Percentiles rank a stretch among this genome's conserved stretches.
Conservation (phyloP, 2,113 vertebrate species). For the Sinocyclocheilus rhinocerous region DNA sequence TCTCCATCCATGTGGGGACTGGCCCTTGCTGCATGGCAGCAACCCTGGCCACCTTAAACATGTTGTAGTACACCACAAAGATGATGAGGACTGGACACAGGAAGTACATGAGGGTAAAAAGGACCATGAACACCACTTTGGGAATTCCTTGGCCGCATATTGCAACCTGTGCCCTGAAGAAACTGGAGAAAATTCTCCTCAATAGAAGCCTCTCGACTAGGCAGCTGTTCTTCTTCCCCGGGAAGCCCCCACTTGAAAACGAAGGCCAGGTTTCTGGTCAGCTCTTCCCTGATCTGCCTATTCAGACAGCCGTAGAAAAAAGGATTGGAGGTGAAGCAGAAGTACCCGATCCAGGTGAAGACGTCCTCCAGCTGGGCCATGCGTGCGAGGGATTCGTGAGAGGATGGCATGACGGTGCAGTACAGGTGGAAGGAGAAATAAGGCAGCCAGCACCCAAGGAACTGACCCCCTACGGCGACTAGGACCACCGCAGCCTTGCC, state of each 20-base stretch:
- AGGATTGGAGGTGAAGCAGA: constrained; percentile 96
- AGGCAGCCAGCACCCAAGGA: constrained; percentile 95
- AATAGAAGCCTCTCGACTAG: constrained; percentile 94
- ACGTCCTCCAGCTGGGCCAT: constrained; percentile 83
- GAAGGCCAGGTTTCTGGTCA: constrained; percentile 87
- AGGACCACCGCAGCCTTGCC: constrained; percentile 90
- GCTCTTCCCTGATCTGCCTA: constrained; percentile 92
- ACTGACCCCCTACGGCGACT: constrained; percentile 91
- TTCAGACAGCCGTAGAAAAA: constrained; percentile 98
- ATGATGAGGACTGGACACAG: constrained; percentile 91
- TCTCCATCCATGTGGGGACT: constrained; percentile 91
- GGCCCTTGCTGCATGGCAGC: constrained; percentile 93
- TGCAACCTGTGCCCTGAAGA: constrained; percentile 90
- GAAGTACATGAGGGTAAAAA: constrained; percentile 91
- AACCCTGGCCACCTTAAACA: constrained; percentile 96
- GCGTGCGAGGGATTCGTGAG: constrained; percentile 71
- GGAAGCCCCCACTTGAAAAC: constrained; percentile 87
- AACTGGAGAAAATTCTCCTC: constrained; percentile 99
- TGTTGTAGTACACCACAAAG: constrained; percentile 94
- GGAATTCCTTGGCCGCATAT: constrained; percentile 80
- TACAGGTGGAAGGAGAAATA: constrained; percentile 97
- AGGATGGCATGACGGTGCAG: constrained; percentile 78
- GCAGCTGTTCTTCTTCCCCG: constrained; percentile 86
- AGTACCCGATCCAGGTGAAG: constrained; percentile 97
- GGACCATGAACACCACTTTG: constrained; percentile 90